Base-by-base conservation (phyloP, 2,797 vertebrate genomes). In the Phoeniculus purpureus region DNA sequence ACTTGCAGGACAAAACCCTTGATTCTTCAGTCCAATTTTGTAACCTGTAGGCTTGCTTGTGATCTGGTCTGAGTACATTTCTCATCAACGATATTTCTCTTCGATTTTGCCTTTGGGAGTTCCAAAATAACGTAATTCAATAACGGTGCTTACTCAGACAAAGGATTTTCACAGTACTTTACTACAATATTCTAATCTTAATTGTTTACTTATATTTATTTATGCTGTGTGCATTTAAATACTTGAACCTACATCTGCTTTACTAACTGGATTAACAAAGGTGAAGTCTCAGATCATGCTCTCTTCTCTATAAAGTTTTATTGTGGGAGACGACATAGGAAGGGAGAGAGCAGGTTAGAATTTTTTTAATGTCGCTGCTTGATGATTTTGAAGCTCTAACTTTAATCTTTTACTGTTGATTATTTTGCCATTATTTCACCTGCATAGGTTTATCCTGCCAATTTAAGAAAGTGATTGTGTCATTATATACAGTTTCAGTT, bases 381-480 rank as follows among this genome's bases (percentile, higher is more conserved):
- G 75, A 92, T 91, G 66, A 70, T 90, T 82, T 75, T 92, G 32
- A 84, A 89, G 59, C 75, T 95, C 58, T 90, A 74, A 70, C 95
- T 94, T 89, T 87, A 15, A 65, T 94, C 90, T 89, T 91, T 55
- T 61, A 27, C n/a, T 64, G 40, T 77, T 86, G 61, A 94, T 87
- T 87, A 31, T 81, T 95, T 96, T 96, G 94, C 65, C 48, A 95
- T 1, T 96, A 88, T 94, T 97, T 96, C 51, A 77, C 58, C 92
- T 90, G 56, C 54, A 29, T 79, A 89, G 55, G 60, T 70, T 71
- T 85, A 64, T 90, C 54, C 59, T 95, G 81, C 62, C 79, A 85
- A 55, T 90, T 90, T 75, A 86, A 80, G 89, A 76, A 94, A 80
- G 19, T 26, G 32, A 34, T 81, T 1, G 0, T 67, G 61, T 81